Base-by-base conservation (phyloP, 2,113 vertebrate genomes). In the Megaceryle torquata region DNA sequence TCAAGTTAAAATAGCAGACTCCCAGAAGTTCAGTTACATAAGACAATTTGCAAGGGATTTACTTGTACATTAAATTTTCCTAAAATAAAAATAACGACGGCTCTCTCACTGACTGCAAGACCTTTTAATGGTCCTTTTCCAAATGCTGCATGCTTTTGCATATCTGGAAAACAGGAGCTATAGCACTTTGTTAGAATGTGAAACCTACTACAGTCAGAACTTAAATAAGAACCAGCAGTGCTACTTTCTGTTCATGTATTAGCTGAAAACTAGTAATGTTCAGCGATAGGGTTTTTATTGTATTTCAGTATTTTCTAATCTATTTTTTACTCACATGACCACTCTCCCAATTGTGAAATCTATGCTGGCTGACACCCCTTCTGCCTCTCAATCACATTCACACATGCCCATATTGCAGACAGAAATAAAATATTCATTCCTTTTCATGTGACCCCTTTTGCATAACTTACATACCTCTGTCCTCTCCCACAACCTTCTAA, bases 401-500 rank as follows among this genome's bases (percentile, higher is more conserved):
- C 6, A 33, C 0, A 2, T 43, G 69, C 20, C 64, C 53, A 44
- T 28, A 75, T 1, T 64, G 77, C 72, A 75, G 88, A 68, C 18
- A 95, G 67, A 86, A 92, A 86, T 63, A 63, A 93, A 91, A 81
- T 65, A 83, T 15, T 63, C 16, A 39, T 86, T 88, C 46, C 46
- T 80, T 74, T 90, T 78, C 80, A 81, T 44, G 81, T 75, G 60
- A 84, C 46, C 51, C 68, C 71, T 94, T 46, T 35, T 80, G 86
- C 71, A 51, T 92, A 92, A 44, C 48, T 95, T 28, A 48, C 86
- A 91, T 79, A 64, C 53, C 69, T 95, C 65, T 69, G 72, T 75
- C 77, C 57, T 75, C 91, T 96, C 91, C 81, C 84, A 94, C 87
- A 86, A 71, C 15, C 29, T 81, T 77, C 59, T 75, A 61, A 81